A percentile compares a stretch with the other conserved stretches of the same genome.
These are phyloP conservation scores for Mylabris phalerata DNA, from an alignment of 1,140 invertebrate species.

Conservation along the genomic window DNA sequence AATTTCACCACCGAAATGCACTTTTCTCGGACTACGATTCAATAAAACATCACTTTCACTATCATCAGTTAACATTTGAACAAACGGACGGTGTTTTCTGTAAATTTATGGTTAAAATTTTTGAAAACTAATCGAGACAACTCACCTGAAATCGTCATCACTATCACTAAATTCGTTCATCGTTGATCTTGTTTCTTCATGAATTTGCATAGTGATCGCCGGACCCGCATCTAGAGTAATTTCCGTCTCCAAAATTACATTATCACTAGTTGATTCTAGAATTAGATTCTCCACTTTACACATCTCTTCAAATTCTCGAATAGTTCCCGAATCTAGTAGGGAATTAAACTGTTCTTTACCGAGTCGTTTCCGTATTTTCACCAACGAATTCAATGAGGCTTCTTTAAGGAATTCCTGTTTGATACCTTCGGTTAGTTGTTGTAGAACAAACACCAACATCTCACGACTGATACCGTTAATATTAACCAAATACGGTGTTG, in stretches of 20 bases:
- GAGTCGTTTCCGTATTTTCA: not conserved
- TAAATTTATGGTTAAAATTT: not conserved
- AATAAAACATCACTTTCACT: constrained; percentile 46
- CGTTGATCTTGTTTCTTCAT: constrained; percentile 54
- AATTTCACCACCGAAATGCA: constrained; percentile 75
- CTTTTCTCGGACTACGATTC: constrained; percentile 50
- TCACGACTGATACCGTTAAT: not conserved
- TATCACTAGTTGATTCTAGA: constrained; percentile 38
- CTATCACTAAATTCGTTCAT: constrained; percentile 36
- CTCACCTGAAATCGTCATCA: constrained; percentile 26
- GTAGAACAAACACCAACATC: not conserved
- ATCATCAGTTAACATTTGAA: constrained; percentile 41
- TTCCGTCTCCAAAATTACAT: constrained; percentile 72
- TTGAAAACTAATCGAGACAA: not conserved
- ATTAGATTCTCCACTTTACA: constrained; percentile 1
- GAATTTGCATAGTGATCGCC: constrained; percentile 71
- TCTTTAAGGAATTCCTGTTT: constrained; percentile 5
- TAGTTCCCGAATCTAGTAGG: not conserved
- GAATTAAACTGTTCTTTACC: constrained; percentile 3
- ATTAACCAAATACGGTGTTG: constrained; percentile 4
- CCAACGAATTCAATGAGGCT: constrained; percentile 5
- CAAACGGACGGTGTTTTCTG: not conserved
- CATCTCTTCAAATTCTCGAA: constrained; percentile 3
- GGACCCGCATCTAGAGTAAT: constrained; percentile 70
- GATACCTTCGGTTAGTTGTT: not conserved